These are phyloP conservation scores for Cercopithecus neglectus DNA, from an alignment of 2,797 vertebrate genomes.

Conservation along the genomic window DNA sequence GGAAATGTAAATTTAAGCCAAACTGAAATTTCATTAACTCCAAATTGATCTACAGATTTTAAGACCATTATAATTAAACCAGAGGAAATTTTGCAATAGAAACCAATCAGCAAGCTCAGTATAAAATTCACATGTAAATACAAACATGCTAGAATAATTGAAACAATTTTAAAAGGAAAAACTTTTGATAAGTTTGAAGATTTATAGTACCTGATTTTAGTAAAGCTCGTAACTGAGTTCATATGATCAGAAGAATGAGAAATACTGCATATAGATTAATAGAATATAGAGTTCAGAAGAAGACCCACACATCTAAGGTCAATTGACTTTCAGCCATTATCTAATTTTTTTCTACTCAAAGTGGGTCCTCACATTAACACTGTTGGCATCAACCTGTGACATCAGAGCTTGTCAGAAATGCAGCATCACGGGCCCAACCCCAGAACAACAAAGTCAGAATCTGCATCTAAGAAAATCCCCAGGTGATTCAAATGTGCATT, in stretches of 20 bases:
- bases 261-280: neutral
- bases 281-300: neutral
- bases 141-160: neutral
- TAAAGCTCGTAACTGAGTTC: neutral
- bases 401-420: neutral
- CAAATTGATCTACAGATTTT: neutral
- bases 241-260: neutral
- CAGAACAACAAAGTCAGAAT: neutral
- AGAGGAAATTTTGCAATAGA: neutral
- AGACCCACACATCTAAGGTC: neutral
- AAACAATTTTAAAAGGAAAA: neutral
- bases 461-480: neutral
- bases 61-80: neutral
- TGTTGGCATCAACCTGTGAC: neutral
- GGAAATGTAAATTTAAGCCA: neutral
- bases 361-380: neutral
- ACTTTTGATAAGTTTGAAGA: neutral
- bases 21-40: neutral
- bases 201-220: neutral
- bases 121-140: neutral
- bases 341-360: neutral
- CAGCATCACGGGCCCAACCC: neutral
- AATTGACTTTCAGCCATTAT: neutral
- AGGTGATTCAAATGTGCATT: neutral
- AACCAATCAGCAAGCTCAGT: neutral